Percentiles rank a stretch among this genome's conserved stretches.
Conservation (phyloP, 2,797 vertebrate genomes). For the Manis javanica region DNA sequence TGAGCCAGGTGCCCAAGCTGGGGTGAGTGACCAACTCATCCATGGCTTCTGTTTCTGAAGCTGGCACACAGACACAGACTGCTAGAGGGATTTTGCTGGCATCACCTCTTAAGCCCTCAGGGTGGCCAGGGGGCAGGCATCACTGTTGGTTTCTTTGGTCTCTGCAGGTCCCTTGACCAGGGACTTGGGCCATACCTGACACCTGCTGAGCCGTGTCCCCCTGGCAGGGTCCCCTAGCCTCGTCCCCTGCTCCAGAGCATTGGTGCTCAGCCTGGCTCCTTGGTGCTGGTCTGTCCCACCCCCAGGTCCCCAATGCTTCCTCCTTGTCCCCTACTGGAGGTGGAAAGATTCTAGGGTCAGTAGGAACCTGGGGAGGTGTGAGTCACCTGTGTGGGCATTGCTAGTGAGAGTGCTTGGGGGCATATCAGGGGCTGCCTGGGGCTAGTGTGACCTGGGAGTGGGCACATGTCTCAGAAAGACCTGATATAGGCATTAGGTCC, state of each 20-base stretch:
- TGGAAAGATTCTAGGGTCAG: not conserved
- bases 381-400: not conserved
- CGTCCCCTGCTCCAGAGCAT: no score
- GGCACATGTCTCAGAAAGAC: not conserved
- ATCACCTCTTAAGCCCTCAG: no score
- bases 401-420: not conserved
- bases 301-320: rapidly evolving
- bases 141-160: not conserved
- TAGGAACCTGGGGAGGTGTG: not conserved
- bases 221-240: rapidly evolving
- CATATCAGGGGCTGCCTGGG: rapidly evolving
- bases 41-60: not conserved
- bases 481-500: not conserved
- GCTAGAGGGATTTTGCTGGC: not conserved
- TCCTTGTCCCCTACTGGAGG: not conserved
- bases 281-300: no score
- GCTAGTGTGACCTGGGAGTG: not conserved
- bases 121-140: rapidly evolving
- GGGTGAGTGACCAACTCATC: not conserved
- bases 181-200: not conserved
- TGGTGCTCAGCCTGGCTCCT: no score
- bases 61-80: not conserved
- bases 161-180: not conserved
- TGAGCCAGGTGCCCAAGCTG: not conserved
- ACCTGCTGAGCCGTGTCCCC: not conserved